phyloP scores from a whole-genome alignment of 2,888 invertebrate species.

The Dynastes tityus region DNA sequence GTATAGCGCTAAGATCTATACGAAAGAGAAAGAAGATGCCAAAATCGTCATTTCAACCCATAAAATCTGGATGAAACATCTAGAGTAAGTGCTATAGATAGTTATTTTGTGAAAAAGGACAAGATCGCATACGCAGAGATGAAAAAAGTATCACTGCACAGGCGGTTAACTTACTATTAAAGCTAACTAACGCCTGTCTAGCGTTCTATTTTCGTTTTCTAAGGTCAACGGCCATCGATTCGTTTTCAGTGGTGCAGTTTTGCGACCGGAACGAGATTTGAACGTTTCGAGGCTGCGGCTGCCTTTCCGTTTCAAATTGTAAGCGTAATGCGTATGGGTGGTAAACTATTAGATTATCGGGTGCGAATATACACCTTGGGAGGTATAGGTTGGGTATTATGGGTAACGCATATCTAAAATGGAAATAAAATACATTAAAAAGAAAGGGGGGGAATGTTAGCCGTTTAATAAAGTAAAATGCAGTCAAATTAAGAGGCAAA shows the following conservation, averaged over 20 bases:
- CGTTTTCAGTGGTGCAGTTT: conserved; percentile 30
- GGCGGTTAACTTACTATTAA: not conserved
- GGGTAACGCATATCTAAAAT: no score
- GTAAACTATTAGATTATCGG: not conserved
- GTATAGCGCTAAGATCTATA: not conserved
- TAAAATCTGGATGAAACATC: conserved; percentile 20
- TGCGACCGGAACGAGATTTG: conserved; percentile 21
- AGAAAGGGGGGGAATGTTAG: no score
- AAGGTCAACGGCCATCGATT: conserved; percentile 40
- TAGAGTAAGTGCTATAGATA: not conserved
- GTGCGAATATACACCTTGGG: no score
- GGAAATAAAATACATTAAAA: no score
- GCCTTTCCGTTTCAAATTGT: conserved; percentile 7
- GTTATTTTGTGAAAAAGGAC: conserved; percentile 3
- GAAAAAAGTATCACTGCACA: not conserved
- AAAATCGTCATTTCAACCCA: conserved; percentile 5
- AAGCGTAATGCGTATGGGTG: not conserved
- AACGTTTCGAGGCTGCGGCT: not conserved
- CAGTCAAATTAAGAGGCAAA: no score
- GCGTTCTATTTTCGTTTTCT: conserved; percentile 43
- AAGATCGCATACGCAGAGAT: conserved; percentile 1
- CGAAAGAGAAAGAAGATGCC: conserved; percentile 14
- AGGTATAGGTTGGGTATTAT: no score
- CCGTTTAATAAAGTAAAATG: no score
- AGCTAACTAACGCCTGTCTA: conserved; percentile 16